Conservation (phyloP, 1,140 invertebrate species). For the Temnothorax curvispinosus region DNA sequence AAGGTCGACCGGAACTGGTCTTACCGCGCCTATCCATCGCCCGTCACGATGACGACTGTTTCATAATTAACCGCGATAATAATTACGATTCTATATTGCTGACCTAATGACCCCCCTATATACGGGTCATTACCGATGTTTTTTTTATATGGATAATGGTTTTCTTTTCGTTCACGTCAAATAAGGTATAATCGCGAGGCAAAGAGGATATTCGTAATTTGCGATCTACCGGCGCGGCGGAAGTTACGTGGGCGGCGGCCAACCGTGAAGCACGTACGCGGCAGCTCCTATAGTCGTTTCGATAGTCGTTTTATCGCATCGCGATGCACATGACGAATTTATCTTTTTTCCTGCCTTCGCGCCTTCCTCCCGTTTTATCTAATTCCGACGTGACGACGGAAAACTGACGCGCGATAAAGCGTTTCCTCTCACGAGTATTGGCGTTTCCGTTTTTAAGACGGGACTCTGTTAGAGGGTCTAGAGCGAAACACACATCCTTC, state of each 20-base stretch:
- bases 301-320: conserved; percentile 34
- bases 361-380: conserved; percentile 57
- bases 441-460: neutral
- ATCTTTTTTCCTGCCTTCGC: conserved; percentile 40
- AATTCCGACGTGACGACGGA: conserved; percentile 37
- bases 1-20: conserved; percentile 2
- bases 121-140: neutral
- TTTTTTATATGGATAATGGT: neutral
- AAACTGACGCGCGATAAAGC: conserved; percentile 48
- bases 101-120: neutral
- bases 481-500: neutral
- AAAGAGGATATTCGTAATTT: conserved; percentile 31
- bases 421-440: neutral
- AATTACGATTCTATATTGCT: neutral
- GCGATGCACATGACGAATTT: conserved; percentile 19
- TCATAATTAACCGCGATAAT: conserved; percentile 44
- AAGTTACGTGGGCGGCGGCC: conserved; percentile 5
- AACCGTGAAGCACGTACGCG: neutral
- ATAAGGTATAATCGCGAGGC: neutral
- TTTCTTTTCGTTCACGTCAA: neutral
- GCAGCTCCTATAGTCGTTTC: neutral
- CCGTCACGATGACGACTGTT: conserved; percentile 22
- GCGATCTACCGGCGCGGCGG: neutral
- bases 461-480: neutral
- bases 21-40: neutral